Evolutionary conservation across 2,797 vertebrate genomes (phyloP), one percentile per base, ranked within the genome.

Genomic region (Muscicapa striata): DNA sequence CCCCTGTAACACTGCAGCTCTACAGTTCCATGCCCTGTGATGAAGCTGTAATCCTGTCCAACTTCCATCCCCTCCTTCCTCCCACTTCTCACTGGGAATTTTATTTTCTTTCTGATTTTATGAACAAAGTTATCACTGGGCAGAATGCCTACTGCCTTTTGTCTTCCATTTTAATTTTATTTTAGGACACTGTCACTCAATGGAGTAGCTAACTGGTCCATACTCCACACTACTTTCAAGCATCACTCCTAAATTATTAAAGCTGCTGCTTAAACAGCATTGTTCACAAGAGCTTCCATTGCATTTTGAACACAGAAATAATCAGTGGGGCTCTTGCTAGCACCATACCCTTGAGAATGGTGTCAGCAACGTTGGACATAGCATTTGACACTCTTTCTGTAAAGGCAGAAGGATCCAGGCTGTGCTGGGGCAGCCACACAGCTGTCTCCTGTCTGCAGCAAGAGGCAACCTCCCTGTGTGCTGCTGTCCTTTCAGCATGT

Each of bases 311-410:
- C 14, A 80, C 84, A 76, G 23, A 88, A 46, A 66, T 91, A 26
- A 67, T 96, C 95, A 88, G 21, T 40, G 41, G 18, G 52, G 12
- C 20, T 88, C 57, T 96, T 82, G 66, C 57, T 95, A 91, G 36
- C 45, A 43, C 73, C 48, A 32, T 73, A 29, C 80, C 67, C 82
- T 43, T 59, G 43, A 73, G 78, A 94, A 89, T 54, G 43, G 26
- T 80, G 67, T 76, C 64, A 90, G 70, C 51, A 52, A 45, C 0
- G 0, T 54, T 83, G 13, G 38, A 16, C 21, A 34, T 51, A 82
- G 68, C 26, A 21, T 27, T 59, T 2, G 4, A 41, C n/a, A 78
- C 18, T 20, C 20, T 29, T 49, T 63, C 67, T 38, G 41, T 62
- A 63, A 80, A 1, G 3, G 9, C 5, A 43, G 61, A 81, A 84